phyloP scores from a whole-genome alignment of 1,140 invertebrate species.

The Papilio helenus region DNA sequence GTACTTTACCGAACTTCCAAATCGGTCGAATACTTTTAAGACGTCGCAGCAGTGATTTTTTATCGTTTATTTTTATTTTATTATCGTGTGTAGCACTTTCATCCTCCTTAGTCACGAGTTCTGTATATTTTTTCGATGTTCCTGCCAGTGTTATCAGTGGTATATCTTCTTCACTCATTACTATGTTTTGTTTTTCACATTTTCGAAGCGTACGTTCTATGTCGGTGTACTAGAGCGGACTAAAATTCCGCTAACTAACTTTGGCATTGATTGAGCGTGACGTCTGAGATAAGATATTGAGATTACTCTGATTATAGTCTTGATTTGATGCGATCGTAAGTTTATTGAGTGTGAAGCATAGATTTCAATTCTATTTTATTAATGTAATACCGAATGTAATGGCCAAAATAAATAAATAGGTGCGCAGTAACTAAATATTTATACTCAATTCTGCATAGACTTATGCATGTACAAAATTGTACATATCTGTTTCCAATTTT shows the following conservation, averaged over 20 bases:
- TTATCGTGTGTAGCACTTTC: conserved; percentile 37
- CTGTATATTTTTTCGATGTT: conserved; percentile 54
- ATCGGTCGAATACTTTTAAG: conserved; percentile 53
- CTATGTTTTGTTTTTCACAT: conserved; percentile 59
- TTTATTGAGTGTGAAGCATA: conserved; percentile 37
- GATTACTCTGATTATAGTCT: conserved; percentile 70
- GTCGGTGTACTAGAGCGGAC: conserved; percentile 52
- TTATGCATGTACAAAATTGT: too few species aligned
- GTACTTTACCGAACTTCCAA: conserved; percentile 56
- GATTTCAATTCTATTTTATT: conserved; percentile 31
- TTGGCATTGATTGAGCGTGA: conserved; percentile 81
- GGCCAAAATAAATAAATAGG: conserved; percentile 7
- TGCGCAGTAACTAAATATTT: neutral
- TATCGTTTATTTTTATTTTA: conserved; percentile 48
- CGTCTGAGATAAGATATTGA: conserved; percentile 73
- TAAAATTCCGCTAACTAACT: conserved; percentile 61
- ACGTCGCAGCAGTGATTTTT: conserved; percentile 51
- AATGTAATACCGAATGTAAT: neutral
- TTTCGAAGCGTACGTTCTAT: conserved; percentile 50
- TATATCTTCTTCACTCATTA: conserved; percentile 68
- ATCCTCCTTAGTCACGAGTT: conserved; percentile 48
- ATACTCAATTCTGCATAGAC: neutral
- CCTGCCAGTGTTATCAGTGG: conserved; percentile 58
- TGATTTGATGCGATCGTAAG: conserved; percentile 46
- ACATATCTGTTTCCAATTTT: too few species aligned